phyloP scores from a whole-genome alignment of 2,113 vertebrate species.

The Tupaia tana region DNA sequence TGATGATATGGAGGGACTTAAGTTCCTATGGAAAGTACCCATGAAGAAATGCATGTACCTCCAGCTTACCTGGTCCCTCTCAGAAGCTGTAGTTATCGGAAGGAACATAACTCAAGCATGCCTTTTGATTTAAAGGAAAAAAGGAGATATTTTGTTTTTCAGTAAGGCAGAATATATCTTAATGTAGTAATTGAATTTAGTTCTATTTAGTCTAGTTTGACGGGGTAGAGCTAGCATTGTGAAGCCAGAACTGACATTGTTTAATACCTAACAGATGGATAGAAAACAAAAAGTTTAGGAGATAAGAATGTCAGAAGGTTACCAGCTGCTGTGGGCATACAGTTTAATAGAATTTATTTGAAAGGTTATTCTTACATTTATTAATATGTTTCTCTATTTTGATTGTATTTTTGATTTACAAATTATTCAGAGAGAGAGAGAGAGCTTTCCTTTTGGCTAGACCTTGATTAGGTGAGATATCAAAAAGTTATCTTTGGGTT shows the following conservation, averaged over 20 bases:
- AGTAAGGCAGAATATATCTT: conserved; percentile 80
- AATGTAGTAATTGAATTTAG: conserved; percentile 84
- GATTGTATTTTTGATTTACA: conserved; percentile 52
- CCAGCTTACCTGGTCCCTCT: neutral
- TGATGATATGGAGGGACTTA: neutral
- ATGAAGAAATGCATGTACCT: neutral
- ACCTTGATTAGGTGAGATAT: neutral
- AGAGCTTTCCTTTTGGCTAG: conserved; percentile 34
- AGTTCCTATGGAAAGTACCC: neutral
- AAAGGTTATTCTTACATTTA: conserved; percentile 46
- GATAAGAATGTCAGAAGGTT: conserved; percentile 82
- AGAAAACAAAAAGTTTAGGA: conserved; percentile 77
- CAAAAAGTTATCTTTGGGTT: neutral
- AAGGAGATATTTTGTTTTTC: conserved; percentile 77
- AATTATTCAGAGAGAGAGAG: conserved; percentile 38
- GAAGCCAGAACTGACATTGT: conserved; percentile 76
- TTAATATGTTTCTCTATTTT: conserved; percentile 52
- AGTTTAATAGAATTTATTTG: conserved; percentile 53
- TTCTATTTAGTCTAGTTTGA: conserved; percentile 83
- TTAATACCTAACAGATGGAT: conserved; percentile 83
- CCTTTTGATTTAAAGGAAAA: conserved; percentile 71
- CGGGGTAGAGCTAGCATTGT: conserved; percentile 72
- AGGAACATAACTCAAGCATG: conserved; percentile 71
- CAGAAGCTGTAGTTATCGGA: conserved; percentile 6
- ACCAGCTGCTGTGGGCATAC: conserved; percentile 60